Conservation (phyloP, 1,140 invertebrate genomes). For the Oncopeltus fasciatus region DNA sequence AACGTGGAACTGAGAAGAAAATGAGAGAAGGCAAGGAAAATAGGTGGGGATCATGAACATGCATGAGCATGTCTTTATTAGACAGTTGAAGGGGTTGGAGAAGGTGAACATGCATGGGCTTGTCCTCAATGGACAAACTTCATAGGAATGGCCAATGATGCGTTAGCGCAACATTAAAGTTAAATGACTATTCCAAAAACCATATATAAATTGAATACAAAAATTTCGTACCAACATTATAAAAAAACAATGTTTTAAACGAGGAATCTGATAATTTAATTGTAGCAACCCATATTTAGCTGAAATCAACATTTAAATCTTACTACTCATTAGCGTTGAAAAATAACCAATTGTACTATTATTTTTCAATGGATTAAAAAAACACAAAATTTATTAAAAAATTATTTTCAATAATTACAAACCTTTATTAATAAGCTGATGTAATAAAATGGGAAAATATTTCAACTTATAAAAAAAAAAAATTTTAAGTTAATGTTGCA, state of each 20-base stretch:
- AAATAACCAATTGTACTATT: background rate
- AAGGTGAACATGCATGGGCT: background rate
- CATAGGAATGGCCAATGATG: background rate
- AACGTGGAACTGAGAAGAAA: background rate
- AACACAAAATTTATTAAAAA: too few relatives aligned
- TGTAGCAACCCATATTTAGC: background rate
- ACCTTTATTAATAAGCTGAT: background rate
- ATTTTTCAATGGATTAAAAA: too few relatives aligned
- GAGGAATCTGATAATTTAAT: too few relatives aligned
- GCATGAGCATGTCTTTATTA: background rate
- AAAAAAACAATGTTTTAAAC: background rate
- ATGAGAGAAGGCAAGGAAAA: background rate
- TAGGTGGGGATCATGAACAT: background rate
- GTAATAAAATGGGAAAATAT: background rate
- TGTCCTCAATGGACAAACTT: background rate
- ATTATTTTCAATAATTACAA: background rate
- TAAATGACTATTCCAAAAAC: background rate
- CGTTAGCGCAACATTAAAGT: background rate
- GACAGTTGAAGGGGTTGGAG: background rate
- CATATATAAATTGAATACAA: background rate
- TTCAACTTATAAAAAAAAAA: background rate
- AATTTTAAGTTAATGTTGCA: background rate
- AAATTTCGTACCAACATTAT: background rate
- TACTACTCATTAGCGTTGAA: background rate
- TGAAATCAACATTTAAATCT: background rate